A percentile compares a stretch with the other conserved stretches of the same genome.
These are phyloP conservation scores for Tichodroma muraria DNA, from an alignment of 2,113 vertebrate species.

Conservation along the genomic window DNA sequence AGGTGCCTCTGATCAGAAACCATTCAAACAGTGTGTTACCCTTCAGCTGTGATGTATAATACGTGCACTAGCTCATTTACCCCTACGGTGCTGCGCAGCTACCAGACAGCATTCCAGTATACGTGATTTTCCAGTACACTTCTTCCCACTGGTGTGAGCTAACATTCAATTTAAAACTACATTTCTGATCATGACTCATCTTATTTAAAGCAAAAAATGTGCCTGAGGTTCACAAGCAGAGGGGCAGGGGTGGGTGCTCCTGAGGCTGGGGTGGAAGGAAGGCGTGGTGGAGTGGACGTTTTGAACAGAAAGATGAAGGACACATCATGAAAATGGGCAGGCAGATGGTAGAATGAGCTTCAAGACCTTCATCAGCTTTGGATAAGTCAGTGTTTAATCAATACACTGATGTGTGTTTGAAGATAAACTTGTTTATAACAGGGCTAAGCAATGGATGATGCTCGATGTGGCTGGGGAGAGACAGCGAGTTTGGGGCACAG, in stretches of 20 bases:
- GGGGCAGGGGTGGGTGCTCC: not conserved
- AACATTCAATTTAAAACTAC: not conserved
- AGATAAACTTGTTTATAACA: not conserved
- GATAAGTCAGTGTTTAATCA: not conserved
- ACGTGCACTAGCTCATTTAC: not conserved
- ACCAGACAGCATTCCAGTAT: not conserved
- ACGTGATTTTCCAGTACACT: not conserved
- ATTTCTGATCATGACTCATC: not conserved
- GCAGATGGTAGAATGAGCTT: not conserved
- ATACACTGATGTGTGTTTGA: not conserved
- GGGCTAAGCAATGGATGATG: not conserved
- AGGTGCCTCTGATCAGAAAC: not conserved
- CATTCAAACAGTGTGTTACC: not conserved
- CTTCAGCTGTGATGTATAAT: not conserved
- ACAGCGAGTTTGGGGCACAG: not conserved
- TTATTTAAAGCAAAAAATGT: not conserved
- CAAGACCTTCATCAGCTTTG: not conserved
- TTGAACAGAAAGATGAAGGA: not conserved
- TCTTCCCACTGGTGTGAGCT: not conserved
- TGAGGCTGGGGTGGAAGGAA: not conserved
- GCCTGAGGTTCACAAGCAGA: not conserved
- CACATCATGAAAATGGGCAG: not conserved
- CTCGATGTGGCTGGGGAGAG: not conserved
- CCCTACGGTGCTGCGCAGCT: not conserved
- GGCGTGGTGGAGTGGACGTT: accelerated